A percentile compares a stretch with the other conserved stretches of the same genome.
Evolutionary conservation across 2,797 vertebrate species (phyloP).

Genomic region (Melanogrammus aeglefinus): DNA sequence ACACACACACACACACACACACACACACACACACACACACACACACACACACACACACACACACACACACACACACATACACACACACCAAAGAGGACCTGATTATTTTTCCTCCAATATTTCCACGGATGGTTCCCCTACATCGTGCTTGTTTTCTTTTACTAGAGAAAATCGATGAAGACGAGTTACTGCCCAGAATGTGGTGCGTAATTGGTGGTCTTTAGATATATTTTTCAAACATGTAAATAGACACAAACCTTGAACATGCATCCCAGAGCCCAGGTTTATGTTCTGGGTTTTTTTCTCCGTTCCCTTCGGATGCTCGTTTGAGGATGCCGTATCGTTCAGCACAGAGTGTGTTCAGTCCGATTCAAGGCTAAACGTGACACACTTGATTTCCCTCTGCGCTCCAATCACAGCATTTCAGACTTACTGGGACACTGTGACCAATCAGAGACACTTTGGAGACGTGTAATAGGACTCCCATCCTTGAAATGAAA

Average conservation of each 20-base stretch:
- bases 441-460: conserved; percentile 61
- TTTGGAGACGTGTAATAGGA: conserved; percentile 53
- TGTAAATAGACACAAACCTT: conserved; percentile 21
- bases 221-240: conserved; percentile 31
- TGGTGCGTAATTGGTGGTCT: background rate
- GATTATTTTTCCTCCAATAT: background rate
- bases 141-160: conserved; percentile 48
- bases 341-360: conserved; percentile 25
- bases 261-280: conserved; percentile 2
- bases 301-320: conserved; percentile 14
- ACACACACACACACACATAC: background rate
- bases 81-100: background rate
- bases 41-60: background rate
- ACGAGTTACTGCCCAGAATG: background rate
- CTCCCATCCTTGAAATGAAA: conserved; percentile 53
- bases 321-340: conserved; percentile 29
- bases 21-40: background rate
- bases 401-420: conserved; percentile 52
- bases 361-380: conserved; percentile 38
- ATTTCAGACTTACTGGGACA: conserved; percentile 58
- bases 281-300: background rate
- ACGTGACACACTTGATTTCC: conserved; percentile 49
- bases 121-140: background rate
- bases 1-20: background rate
- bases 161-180: conserved; percentile 31